phyloP scores from a whole-genome alignment of 2,113 vertebrate species.

The Paraplagusia blochii region DNA sequence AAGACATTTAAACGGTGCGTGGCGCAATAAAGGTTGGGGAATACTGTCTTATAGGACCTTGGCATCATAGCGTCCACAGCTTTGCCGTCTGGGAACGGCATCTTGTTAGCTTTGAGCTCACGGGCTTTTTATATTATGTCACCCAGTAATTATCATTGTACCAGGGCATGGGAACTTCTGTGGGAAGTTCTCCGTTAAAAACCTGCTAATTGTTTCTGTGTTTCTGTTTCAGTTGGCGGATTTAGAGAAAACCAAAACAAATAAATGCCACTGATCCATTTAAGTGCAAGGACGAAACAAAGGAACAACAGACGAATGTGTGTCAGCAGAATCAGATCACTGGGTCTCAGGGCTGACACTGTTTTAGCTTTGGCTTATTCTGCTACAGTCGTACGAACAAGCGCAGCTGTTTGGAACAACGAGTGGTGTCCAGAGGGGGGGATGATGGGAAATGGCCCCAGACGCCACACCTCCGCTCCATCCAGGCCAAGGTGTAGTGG shows the following conservation, averaged over 20 bases:
- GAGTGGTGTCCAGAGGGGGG: conserved; percentile 35
- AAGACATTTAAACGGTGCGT: too few relatives aligned
- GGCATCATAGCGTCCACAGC: too few relatives aligned
- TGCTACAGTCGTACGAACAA: conserved; percentile 45
- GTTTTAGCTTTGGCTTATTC: conserved; percentile 49
- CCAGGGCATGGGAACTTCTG: neutral
- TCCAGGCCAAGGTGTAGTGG: conserved; percentile 1
- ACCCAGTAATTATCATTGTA: conserved; percentile 1
- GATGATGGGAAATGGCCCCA: conserved; percentile 16
- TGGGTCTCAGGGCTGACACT: conserved; percentile 38
- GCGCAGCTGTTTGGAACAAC: conserved; percentile 54
- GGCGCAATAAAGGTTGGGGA: too few relatives aligned
- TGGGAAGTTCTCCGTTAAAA: neutral
- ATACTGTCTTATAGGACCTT: too few relatives aligned
- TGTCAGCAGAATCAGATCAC: conserved; percentile 59
- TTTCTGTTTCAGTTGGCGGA: conserved; percentile 12
- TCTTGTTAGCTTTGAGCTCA: too few relatives aligned
- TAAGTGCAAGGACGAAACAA: conserved; percentile 40
- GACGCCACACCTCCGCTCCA: conserved; percentile 33
- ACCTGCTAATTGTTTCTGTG: neutral
- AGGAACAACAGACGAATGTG: conserved; percentile 46
- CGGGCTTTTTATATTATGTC: too few relatives aligned
- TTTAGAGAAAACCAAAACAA: conserved; percentile 13
- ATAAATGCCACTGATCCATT: conserved; percentile 8
- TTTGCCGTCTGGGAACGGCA: too few relatives aligned